Conservation (phyloP, 1,140 invertebrate species). For the Sinella curviseta region DNA sequence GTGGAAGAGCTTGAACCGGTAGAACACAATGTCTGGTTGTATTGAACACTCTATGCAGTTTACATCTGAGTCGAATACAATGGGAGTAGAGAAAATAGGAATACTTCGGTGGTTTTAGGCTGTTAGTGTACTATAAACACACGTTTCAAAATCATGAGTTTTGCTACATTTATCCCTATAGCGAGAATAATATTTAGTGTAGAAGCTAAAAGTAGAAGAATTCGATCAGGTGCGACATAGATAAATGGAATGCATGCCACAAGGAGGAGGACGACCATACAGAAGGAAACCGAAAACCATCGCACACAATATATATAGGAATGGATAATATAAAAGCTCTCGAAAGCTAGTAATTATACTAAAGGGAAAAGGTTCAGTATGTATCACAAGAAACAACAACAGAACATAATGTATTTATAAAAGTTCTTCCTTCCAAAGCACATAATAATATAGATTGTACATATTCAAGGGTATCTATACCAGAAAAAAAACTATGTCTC, state of each 20-base stretch:
- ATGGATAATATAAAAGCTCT: constrained; percentile 1
- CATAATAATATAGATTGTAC: too few relatives aligned
- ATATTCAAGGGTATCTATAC: too few relatives aligned
- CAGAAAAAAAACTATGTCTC: background rate
- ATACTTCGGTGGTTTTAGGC: too few relatives aligned
- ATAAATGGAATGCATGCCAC: background rate
- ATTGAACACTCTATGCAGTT: too few relatives aligned
- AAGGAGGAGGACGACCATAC: background rate
- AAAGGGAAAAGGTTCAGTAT: constrained; percentile 17
- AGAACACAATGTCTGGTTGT: background rate
- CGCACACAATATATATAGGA: background rate
- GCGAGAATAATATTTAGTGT: too few relatives aligned
- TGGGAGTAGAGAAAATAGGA: too few relatives aligned
- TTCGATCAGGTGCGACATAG: constrained; percentile 25
- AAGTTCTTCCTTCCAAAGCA: too few relatives aligned
- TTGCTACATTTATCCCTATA: too few relatives aligned
- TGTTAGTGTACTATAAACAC: too few relatives aligned
- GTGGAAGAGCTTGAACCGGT: background rate
- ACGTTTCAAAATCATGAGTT: too few relatives aligned
- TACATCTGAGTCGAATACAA: too few relatives aligned
- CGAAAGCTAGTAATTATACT: constrained; percentile 17
- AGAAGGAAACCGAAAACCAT: background rate
- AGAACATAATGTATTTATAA: background rate
- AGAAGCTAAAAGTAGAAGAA: background rate
- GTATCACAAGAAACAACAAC: background rate